Conservation (phyloP, 2,113 vertebrate genomes). For the Podarcis cretensis region DNA sequence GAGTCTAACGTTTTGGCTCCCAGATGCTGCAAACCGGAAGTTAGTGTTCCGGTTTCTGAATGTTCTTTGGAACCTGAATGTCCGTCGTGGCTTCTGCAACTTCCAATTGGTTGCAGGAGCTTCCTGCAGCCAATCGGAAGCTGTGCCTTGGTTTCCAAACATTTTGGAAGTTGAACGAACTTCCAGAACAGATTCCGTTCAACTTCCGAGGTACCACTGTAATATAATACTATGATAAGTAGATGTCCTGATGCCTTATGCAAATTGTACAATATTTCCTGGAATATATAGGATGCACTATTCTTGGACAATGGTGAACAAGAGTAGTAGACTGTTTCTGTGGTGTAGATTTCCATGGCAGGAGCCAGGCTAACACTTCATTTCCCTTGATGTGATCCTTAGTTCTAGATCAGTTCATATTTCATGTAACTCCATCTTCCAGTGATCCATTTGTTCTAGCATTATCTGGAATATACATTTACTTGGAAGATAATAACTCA, state of each 20-base stretch:
- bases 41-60: no score
- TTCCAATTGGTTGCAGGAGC: no score
- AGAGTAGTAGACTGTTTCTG: background rate
- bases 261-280: background rate
- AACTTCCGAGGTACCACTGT: no score
- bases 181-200: no score
- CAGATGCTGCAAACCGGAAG: no score
- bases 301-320: background rate
- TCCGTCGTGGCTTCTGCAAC: no score
- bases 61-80: no score
- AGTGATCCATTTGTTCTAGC: background rate
- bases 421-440: background rate
- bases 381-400: background rate
- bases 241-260: background rate
- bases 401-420: background rate
- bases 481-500: background rate
- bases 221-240: background rate
- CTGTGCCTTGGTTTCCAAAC: no score
- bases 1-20: no score
- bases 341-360: background rate
- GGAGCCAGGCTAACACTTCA: background rate
- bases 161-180: no score
- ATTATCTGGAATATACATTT: background rate
- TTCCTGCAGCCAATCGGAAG: no score
- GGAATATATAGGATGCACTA: background rate